Percentiles rank a stretch among this genome's conserved stretches.
Conservation (phyloP, 1,140 invertebrate genomes). For the Linepithema humile region DNA sequence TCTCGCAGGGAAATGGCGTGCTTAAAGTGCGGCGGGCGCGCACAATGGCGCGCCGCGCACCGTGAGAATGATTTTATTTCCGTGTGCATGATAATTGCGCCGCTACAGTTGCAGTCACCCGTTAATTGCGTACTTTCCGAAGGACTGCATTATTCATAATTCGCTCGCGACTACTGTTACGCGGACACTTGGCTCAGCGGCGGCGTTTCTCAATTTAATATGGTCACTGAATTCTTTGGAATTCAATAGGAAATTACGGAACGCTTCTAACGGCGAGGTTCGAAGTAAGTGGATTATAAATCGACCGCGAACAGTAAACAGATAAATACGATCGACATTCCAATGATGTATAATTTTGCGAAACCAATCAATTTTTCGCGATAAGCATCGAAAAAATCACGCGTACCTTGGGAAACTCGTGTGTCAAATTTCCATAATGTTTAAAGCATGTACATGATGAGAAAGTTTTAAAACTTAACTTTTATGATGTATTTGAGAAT, state of each 20-base stretch:
- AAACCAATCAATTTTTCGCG: conserved; percentile 10
- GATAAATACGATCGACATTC: neutral
- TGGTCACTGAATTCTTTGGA: conserved; percentile 5
- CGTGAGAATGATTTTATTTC: conserved; percentile 70
- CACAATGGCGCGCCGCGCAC: conserved; percentile 54
- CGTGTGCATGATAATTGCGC: conserved; percentile 68
- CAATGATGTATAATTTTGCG: neutral
- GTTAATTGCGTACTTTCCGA: conserved; percentile 63
- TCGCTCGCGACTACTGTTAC: conserved; percentile 30
- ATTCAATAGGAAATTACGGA: neutral
- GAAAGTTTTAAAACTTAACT: conserved; percentile 22
- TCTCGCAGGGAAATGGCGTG: conserved; percentile 67
- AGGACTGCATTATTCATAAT: conserved; percentile 56
- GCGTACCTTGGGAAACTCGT: conserved; percentile 20
- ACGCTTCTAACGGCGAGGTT: neutral
- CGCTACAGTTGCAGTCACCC: conserved; percentile 23
- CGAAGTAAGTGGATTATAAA: neutral
- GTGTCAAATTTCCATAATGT: conserved; percentile 33
- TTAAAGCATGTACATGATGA: conserved; percentile 34
- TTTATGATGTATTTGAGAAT: conserved; percentile 41
- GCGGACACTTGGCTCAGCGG: conserved; percentile 25
- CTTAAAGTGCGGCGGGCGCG: conserved; percentile 64
- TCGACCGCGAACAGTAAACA: neutral
- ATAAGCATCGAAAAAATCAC: neutral
- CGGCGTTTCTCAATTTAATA: conserved; percentile 13